Evolutionary conservation across 2,888 invertebrate species (phyloP), one percentile per base, ranked within the genome.

Genomic region (Druceiella hillmani): DNA sequence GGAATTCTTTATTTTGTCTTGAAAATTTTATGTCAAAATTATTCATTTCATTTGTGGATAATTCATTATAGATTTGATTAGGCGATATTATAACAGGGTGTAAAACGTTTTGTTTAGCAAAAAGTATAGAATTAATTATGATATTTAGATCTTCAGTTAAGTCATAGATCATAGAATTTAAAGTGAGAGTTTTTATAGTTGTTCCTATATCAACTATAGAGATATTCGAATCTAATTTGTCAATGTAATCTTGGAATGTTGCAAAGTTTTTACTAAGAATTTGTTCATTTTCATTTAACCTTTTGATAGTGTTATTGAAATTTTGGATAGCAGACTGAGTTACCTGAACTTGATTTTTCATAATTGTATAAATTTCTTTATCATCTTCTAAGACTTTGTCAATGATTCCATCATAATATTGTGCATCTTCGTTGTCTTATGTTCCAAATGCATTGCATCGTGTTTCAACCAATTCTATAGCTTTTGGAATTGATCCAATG

Each of bases 291-390:
- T 41, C 14, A 26, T 41, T 28, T 17, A 43, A 17, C 13, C 41
- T 36, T 11, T 10, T 31, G 6, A 43, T 43, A 2, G 43, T 47
- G 11, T 27, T 22, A 35, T 48, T 47, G 17, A 47, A 47, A 33
- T 44, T 48, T 17, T 9, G 16, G n/a, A 48, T 47, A 4, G 46
- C 43, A 17, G 40, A 38, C 14, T 38, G 37, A 24, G 45, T 40
- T 2, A 45, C 33, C 28, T 48, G 46, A 4, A 43, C 39, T 38
- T 48, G 48, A 10, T 43, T 40, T 34, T 48, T 44, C 16, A 48
- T 24, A 1, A 45, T 15, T 9, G 29, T 28, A 11, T 38, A 31
- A 16, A 40, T 28, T 24, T 45, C 22, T 17, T 33, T 32, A 35
- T 47, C 34, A 26, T 45, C 38, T 16, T 36, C 30, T 7, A 29